Percentiles rank a stretch among this genome's conserved stretches.
These are phyloP conservation scores for Ispidina picta DNA, from an alignment of 2,797 vertebrate genomes.

Conservation along the genomic window DNA sequence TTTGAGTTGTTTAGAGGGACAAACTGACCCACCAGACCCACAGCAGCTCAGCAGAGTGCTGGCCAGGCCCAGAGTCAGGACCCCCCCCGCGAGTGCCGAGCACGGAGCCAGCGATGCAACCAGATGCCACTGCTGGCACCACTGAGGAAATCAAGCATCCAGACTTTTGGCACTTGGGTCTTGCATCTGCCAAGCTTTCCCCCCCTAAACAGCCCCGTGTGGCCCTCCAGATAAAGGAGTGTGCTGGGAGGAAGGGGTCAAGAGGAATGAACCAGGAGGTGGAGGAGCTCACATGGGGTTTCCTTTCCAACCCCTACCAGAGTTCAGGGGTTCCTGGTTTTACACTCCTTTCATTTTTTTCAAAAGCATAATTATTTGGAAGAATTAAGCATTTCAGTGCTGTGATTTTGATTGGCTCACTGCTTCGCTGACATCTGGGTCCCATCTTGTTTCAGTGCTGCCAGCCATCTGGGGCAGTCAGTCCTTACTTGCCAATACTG, in stretches of 20 bases:
- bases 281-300: not conserved
- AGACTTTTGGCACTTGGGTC: constrained; percentile 51
- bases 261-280: not conserved
- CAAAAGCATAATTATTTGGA: not conserved
- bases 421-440: constrained; percentile 24
- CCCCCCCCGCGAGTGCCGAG: not conserved
- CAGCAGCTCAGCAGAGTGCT: not conserved
- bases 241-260: not conserved
- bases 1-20: not conserved
- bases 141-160: not conserved
- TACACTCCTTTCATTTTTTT: not conserved
- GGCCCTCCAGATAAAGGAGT: not conserved
- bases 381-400: not conserved
- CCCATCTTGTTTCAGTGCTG: not conserved
- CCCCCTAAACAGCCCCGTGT: not conserved
- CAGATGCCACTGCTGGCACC: constrained; percentile 64
- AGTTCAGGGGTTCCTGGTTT: not conserved
- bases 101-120: not conserved
- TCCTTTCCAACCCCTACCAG: not conserved
- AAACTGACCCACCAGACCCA: not conserved
- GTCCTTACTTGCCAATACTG: constrained; percentile 24
- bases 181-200: constrained; percentile 49
- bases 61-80: not conserved
- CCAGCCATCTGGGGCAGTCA: constrained; percentile 54
- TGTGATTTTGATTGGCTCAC: not conserved